Evolutionary conservation across 2,888 invertebrate genomes (phyloP).

Genomic region (Eucriotettix oculatus): DNA sequence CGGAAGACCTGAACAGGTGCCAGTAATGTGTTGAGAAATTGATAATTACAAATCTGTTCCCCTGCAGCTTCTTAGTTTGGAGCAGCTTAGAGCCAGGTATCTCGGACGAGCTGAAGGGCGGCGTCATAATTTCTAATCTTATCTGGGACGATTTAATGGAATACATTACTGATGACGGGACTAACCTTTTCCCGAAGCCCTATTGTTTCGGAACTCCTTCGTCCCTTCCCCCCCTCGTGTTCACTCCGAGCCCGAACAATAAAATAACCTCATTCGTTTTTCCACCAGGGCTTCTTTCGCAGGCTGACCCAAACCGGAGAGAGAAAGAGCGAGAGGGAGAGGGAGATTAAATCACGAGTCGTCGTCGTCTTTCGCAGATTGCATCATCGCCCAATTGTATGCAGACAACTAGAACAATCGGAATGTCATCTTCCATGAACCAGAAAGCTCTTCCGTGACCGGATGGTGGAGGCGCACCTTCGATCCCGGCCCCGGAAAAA

Average conservation of each 20-base stretch:
- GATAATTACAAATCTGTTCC: too few species aligned
- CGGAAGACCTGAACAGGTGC: too few species aligned
- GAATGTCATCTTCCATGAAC: not conserved
- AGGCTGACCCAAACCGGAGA: not conserved
- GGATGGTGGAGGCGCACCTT: not conserved
- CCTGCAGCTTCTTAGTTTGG: too few species aligned
- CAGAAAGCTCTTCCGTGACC: not conserved
- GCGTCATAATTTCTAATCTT: not conserved
- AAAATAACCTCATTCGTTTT: not conserved
- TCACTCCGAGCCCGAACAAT: not conserved
- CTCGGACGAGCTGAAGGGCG: not conserved
- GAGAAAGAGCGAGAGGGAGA: not conserved
- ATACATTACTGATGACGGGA: not conserved
- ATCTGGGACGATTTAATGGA: not conserved
- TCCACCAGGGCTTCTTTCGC: too few species aligned
- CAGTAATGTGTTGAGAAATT: too few species aligned
- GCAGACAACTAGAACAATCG: not conserved
- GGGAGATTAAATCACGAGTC: not conserved
- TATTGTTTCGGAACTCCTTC: not conserved
- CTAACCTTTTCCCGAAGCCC: not conserved
- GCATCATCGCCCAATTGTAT: not conserved
- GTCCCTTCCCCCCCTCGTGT: not conserved
- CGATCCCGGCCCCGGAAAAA: not conserved
- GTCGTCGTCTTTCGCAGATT: not conserved
- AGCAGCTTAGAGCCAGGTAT: too few species aligned